These are phyloP conservation scores for Sarcophaga caerulescens DNA, from an alignment of 2,888 invertebrate genomes.

Conservation along the genomic window DNA sequence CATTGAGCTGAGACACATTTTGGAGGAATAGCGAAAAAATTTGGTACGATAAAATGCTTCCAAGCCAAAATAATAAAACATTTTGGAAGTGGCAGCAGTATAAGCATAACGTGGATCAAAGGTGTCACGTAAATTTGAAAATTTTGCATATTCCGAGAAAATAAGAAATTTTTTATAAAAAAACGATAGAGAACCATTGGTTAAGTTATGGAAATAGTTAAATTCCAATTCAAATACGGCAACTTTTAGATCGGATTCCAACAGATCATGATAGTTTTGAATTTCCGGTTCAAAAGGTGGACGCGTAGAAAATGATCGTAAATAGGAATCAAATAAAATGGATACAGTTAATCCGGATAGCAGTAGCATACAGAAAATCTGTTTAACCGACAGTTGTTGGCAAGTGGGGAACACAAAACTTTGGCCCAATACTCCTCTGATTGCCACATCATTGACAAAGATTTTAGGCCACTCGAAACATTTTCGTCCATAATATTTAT, in stretches of 20 bases:
- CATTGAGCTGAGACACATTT: conserved; percentile 53
- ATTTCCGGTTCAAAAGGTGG: conserved; percentile 30
- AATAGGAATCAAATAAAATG: conserved; percentile 27
- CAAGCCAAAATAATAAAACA: conserved; percentile 39
- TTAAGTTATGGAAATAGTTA: conserved; percentile 7
- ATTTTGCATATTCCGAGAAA: not conserved
- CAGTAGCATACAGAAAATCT: conserved; percentile 40
- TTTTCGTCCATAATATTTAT: not conserved
- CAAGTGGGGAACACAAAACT: not conserved
- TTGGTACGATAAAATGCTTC: conserved; percentile 4
- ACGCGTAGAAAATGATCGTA: conserved; percentile 48
- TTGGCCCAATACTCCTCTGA: conserved; percentile 61
- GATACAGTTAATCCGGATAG: conserved; percentile 42
- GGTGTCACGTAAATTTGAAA: conserved; percentile 24
- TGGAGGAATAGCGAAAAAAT: conserved; percentile 34
- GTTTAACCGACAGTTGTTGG: not conserved
- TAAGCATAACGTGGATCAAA: conserved; percentile 49
- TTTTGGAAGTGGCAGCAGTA: conserved; percentile 24
- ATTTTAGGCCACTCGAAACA: conserved; percentile 33
- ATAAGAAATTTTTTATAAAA: conserved; percentile 24
- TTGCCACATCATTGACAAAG: conserved; percentile 53
- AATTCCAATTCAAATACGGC: conserved; percentile 25
- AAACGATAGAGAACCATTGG: conserved; percentile 8
- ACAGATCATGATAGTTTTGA: conserved; percentile 41
- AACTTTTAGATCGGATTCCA: conserved; percentile 29